Conservation (phyloP, 2,888 invertebrate genomes). For the Myopa testacea region DNA sequence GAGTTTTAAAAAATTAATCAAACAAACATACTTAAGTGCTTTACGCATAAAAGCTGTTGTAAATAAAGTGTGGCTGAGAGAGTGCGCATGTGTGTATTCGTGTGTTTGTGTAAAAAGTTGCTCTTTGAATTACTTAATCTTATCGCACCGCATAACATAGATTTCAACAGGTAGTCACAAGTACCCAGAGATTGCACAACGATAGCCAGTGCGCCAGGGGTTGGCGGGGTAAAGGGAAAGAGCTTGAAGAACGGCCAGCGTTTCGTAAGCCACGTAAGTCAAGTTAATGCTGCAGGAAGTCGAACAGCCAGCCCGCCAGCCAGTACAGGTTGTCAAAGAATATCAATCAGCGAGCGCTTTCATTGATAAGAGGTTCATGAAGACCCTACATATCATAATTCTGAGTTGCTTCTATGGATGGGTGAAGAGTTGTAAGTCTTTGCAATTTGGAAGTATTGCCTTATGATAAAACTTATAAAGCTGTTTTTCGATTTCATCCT, state of each 20-base stretch:
- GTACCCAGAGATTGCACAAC: constrained; percentile 54
- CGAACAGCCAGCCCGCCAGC: background rate
- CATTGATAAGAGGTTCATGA: too few species aligned
- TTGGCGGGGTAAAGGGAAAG: too few species aligned
- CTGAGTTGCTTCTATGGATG: too few species aligned
- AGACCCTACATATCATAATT: too few species aligned
- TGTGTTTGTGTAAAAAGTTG: constrained; percentile 45
- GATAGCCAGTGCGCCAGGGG: constrained; percentile 42
- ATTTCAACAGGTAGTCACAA: constrained; percentile 42
- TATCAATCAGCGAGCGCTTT: background rate
- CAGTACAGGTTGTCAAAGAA: background rate
- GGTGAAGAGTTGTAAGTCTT: too few species aligned
- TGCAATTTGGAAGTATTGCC: too few species aligned
- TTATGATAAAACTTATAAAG: too few species aligned
- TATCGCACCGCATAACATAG: constrained; percentile 57
- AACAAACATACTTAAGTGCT: background rate
- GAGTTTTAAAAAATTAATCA: background rate
- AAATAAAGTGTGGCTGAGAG: background rate
- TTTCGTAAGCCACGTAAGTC: background rate
- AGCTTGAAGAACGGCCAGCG: background rate
- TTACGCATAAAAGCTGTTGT: constrained; percentile 5
- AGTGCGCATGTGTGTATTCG: constrained; percentile 1
- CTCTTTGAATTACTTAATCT: constrained; percentile 54
- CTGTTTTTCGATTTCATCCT: too few species aligned
- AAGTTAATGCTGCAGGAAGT: background rate